phyloP scores from a whole-genome alignment of 1,140 invertebrate species.

The Aphis gossypii region DNA sequence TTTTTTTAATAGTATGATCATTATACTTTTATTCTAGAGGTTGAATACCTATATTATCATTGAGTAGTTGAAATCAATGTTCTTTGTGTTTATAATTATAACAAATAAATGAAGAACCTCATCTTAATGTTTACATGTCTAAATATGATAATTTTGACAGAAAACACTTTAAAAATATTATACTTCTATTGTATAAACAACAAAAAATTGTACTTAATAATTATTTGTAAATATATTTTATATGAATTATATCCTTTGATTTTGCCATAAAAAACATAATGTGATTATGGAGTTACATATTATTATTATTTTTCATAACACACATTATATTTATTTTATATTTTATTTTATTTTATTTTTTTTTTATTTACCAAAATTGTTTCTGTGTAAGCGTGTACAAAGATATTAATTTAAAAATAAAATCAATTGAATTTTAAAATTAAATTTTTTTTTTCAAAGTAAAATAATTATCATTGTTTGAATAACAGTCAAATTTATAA shows the following conservation, averaged over 20 bases:
- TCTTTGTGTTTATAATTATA: background rate
- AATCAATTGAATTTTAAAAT: slow-evolving; percentile 1
- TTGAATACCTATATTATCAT: background rate
- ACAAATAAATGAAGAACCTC: background rate
- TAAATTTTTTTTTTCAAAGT: background rate
- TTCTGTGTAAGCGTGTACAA: background rate
- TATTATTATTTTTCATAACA: background rate
- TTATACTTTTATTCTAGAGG: background rate
- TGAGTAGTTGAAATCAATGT: background rate
- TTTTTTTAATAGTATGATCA: background rate
- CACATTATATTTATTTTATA: background rate
- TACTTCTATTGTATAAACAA: background rate
- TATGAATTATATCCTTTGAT: background rate
- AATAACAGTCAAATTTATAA: background rate
- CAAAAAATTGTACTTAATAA: background rate
- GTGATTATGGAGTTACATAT: background rate
- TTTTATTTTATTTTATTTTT: background rate
- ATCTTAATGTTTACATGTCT: background rate
- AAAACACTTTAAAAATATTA: background rate
- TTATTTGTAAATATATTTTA: slow-evolving; percentile 16
- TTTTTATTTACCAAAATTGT: background rate
- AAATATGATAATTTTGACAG: background rate
- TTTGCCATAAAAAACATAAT: background rate
- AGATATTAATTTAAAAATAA: background rate
- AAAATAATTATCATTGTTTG: background rate